phyloP scores from a whole-genome alignment of 2,113 vertebrate genomes.

The Hippocampus guttulatus region DNA sequence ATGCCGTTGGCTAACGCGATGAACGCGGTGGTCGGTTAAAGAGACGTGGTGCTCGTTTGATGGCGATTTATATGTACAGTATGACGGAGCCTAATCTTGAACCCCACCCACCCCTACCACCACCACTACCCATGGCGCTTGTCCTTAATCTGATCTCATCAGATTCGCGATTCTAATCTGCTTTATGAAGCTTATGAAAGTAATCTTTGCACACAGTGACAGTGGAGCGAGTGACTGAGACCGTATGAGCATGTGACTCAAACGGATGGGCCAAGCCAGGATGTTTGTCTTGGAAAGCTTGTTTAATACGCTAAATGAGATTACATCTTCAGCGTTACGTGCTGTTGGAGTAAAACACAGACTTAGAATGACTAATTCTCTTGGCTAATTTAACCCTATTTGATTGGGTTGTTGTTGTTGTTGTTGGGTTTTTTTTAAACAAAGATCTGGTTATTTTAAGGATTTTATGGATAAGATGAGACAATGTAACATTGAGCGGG shows the following conservation, averaged over 20 bases:
- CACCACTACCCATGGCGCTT: neutral
- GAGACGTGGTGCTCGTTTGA: slow-evolving; percentile 48
- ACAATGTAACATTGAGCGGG: no score
- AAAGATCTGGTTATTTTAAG: no score
- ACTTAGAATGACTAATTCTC: neutral
- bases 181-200: slow-evolving; percentile 65
- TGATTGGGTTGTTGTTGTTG: no score
- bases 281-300: slow-evolving; percentile 21
- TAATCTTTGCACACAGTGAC: slow-evolving; percentile 55
- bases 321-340: slow-evolving; percentile 22
- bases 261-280: slow-evolving; percentile 28
- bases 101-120: neutral
- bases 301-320: slow-evolving; percentile 30
- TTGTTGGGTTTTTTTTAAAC: no score
- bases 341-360: neutral
- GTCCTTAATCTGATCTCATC: slow-evolving; percentile 62
- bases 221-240: slow-evolving; percentile 37
- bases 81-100: slow-evolving; percentile 39
- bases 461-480: no score
- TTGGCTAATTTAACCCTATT: no score
- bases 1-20: slow-evolving; percentile 36
- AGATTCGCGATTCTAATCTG: slow-evolving; percentile 62
- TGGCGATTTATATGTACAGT: slow-evolving; percentile 8
- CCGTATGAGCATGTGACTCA: slow-evolving; percentile 56
- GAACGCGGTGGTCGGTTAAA: slow-evolving; percentile 11